Evolutionary conservation across 2,797 vertebrate species (phyloP).

Genomic region (Prunella strophiata): DNA sequence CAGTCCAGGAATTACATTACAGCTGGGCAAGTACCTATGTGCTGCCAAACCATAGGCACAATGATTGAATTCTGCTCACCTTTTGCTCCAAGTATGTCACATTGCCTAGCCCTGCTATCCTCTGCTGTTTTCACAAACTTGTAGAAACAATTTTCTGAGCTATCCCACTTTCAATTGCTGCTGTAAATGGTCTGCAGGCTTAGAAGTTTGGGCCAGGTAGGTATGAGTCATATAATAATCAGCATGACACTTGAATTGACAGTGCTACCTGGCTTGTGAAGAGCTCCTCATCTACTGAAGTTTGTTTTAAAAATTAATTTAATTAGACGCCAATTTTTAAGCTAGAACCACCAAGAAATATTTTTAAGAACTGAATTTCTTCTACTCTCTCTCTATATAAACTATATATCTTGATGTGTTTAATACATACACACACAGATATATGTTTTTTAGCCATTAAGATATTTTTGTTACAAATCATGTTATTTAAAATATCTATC

Average conservation of each 20-base stretch:
- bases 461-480: background rate
- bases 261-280: background rate
- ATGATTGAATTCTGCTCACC: background rate
- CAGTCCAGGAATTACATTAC: background rate
- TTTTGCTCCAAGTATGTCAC: background rate
- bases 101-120: background rate
- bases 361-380: background rate
- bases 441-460: background rate
- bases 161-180: background rate
- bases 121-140: background rate
- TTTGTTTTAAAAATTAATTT: background rate
- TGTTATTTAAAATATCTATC: background rate
- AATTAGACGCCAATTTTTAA: background rate
- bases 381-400: background rate
- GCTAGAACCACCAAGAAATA: background rate
- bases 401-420: background rate
- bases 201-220: background rate
- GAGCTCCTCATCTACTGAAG: background rate
- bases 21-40: background rate
- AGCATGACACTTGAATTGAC: background rate
- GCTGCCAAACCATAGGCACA: background rate
- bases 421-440: background rate
- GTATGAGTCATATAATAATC: background rate
- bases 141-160: background rate
- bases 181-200: background rate